phyloP scores from a whole-genome alignment of 2,888 invertebrate genomes.

The Drosophila longiperda region DNA sequence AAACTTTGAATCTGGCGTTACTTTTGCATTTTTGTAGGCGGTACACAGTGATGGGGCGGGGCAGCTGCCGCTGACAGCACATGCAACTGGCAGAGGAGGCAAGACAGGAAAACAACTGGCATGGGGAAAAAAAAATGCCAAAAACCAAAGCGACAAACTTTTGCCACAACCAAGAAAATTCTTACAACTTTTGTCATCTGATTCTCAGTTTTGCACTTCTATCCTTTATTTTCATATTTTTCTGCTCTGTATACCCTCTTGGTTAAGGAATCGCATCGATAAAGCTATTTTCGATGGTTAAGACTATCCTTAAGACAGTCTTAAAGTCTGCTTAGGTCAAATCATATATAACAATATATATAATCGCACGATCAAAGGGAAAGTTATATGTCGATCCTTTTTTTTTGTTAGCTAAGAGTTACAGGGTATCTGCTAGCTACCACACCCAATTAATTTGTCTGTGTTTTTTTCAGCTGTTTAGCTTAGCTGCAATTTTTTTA shows the following conservation, averaged over 20 bases:
- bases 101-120: not conserved
- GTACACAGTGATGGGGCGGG: slow-evolving; percentile 9
- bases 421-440: slow-evolving; percentile 22
- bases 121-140: slow-evolving; percentile 27
- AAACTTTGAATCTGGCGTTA: slow-evolving; percentile 15
- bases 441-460: not conserved
- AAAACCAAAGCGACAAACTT: slow-evolving; percentile 65
- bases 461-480: slow-evolving; percentile 36
- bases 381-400: not conserved
- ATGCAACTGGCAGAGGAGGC: slow-evolving; percentile 24
- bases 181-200: slow-evolving; percentile 75
- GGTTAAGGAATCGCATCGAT: not conserved
- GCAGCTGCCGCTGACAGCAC: slow-evolving; percentile 31
- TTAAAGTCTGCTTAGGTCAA: not conserved
- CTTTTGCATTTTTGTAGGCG: slow-evolving; percentile 14
- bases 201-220: slow-evolving; percentile 59
- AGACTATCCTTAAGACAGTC: not conserved
- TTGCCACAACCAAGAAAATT: slow-evolving; percentile 63
- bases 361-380: not conserved
- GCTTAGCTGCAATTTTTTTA: slow-evolving; percentile 65
- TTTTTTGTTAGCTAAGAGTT: not conserved
- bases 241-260: slow-evolving; percentile 16
- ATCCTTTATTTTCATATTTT: not conserved
- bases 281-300: not conserved
- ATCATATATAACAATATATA: not conserved